A percentile compares a stretch with the other conserved stretches of the same genome.
phyloP scores from a whole-genome alignment of 2,797 vertebrate genomes.

The Girardinus metallicus region DNA sequence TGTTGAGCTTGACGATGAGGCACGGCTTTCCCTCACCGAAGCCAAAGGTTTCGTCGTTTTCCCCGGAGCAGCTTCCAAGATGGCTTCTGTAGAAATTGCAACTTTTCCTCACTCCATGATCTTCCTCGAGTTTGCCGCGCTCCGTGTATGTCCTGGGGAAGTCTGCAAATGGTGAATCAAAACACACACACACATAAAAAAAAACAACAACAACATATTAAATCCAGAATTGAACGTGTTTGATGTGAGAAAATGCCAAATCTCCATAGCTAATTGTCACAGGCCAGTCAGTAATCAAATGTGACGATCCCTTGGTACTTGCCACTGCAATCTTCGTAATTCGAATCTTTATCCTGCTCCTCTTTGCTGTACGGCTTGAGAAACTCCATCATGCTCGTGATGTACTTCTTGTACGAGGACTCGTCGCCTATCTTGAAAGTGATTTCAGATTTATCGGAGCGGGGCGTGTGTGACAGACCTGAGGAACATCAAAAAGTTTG shows the following conservation, averaged over 20 bases:
- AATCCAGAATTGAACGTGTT: not conserved
- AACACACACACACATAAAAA: not conserved
- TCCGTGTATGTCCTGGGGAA: constrained; percentile 61
- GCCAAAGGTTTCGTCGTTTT: constrained; percentile 75
- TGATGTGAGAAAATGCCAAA: not conserved
- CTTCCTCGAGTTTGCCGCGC: constrained; percentile 72
- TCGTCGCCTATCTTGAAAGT: constrained; percentile 62
- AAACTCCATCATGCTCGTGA: constrained; percentile 67
- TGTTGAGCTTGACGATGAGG: constrained; percentile 93
- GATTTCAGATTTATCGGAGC: constrained; percentile 90
- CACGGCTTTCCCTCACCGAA: constrained; percentile 89
- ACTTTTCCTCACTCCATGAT: constrained; percentile 70
- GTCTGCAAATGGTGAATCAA: constrained; percentile 58
- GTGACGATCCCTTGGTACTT: constrained; percentile 47
- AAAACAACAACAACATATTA: not conserved
- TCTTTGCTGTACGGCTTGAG: constrained; percentile 72
- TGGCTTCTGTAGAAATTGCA: constrained; percentile 84
- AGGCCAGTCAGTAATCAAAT: not conserved
- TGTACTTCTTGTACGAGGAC: constrained; percentile 59
- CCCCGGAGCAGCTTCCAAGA: constrained; percentile 87
- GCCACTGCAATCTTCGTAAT: constrained; percentile 87
- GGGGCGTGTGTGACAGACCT: constrained; percentile 93
- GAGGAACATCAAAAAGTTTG: constrained; percentile 33
- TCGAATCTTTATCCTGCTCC: not conserved
- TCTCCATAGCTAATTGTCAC: not conserved